Evolutionary conservation across 2,113 vertebrate genomes (phyloP).

Genomic region (Enhydra lutris): DNA sequence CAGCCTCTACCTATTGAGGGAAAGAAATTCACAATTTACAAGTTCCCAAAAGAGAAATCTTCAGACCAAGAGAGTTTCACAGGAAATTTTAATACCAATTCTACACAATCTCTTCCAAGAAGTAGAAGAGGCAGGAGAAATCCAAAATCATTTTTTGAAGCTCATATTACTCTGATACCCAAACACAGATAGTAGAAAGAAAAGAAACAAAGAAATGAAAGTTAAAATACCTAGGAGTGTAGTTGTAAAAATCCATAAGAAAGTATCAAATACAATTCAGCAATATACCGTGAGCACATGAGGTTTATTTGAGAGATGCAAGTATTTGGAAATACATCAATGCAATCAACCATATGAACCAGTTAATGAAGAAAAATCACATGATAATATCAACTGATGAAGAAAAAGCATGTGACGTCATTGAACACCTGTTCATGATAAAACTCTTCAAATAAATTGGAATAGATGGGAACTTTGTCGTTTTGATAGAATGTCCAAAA

Average conservation of each 20-base stretch:
- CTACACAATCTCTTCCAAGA: not conserved
- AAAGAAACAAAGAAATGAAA: not conserved
- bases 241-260: not conserved
- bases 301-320: not conserved
- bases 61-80: not conserved
- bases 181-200: not conserved
- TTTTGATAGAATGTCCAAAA: not conserved
- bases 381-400: not conserved
- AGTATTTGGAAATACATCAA: not conserved
- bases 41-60: not conserved
- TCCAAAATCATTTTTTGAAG: not conserved
- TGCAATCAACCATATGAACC: not conserved
- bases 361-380: not conserved
- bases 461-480: too few relatives aligned
- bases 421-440: not conserved
- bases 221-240: not conserved
- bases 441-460: not conserved
- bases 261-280: not conserved
- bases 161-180: not conserved
- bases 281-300: not conserved
- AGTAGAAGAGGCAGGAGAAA: not conserved
- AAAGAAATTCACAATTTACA: not conserved
- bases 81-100: not conserved
- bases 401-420: not conserved
- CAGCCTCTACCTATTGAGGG: not conserved